A percentile compares a stretch with the other conserved stretches of the same genome.
These are phyloP conservation scores for Darwinula stevensoni DNA, from an alignment of 2,888 invertebrate species.

Conservation along the genomic window DNA sequence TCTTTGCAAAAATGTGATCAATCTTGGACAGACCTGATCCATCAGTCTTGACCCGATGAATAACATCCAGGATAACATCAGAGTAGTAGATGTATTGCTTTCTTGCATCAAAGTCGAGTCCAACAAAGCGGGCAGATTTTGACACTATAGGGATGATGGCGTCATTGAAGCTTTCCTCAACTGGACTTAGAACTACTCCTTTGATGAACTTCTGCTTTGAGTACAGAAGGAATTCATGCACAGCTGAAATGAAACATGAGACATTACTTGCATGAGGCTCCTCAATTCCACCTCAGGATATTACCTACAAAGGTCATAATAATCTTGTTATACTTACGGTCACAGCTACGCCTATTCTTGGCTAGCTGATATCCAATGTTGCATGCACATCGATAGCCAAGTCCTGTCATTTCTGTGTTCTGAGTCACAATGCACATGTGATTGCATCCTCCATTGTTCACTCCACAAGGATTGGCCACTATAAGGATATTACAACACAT, in stretches of 20 bases:
- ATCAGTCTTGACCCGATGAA: slow-evolving; percentile 27
- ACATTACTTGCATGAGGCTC: too few relatives aligned
- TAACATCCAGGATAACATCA: slow-evolving; percentile 82
- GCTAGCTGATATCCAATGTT: slow-evolving; percentile 53
- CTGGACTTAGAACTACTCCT: slow-evolving; percentile 56
- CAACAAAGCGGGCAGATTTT: slow-evolving; percentile 66
- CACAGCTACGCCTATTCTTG: slow-evolving; percentile 33
- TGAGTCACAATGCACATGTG: slow-evolving; percentile 73
- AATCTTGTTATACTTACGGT: too few relatives aligned
- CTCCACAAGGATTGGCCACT: slow-evolving; percentile 44
- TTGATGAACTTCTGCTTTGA: slow-evolving; percentile 86
- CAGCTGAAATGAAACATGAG: slow-evolving; percentile 23
- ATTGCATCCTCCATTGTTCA: slow-evolving; percentile 60
- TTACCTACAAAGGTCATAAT: too few relatives aligned
- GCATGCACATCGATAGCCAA: slow-evolving; percentile 74
- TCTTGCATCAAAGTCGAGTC: slow-evolving; percentile 68
- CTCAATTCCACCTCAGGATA: too few relatives aligned
- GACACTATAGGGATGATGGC: slow-evolving; percentile 84
- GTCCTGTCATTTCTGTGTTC: slow-evolving; percentile 25
- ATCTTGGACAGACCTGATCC: slow-evolving; percentile 16
- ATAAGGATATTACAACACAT: slow-evolving; percentile 12
- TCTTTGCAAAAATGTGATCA: background rate
- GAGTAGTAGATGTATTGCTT: slow-evolving; percentile 86
- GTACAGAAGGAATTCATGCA: slow-evolving; percentile 71
- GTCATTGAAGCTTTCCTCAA: slow-evolving; percentile 37